Conservation (phyloP, 2,797 vertebrate genomes). For the Capromys pilorides region DNA sequence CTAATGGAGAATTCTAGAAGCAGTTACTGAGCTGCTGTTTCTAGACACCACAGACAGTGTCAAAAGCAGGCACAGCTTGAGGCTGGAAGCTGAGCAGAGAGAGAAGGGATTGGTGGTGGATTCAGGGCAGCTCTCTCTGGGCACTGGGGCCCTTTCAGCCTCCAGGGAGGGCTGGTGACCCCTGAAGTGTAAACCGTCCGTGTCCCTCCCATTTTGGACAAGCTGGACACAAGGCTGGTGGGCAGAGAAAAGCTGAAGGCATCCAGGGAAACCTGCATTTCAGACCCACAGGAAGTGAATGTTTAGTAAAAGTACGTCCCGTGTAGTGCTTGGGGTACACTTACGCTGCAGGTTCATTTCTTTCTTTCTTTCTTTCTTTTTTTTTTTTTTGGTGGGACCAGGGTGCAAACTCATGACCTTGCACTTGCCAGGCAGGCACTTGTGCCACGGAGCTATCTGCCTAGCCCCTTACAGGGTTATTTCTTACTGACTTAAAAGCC, state of each 20-base stretch:
- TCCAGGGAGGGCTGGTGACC: rapidly evolving
- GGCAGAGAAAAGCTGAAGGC: neutral
- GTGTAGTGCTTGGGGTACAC: neutral
- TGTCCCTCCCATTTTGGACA: neutral
- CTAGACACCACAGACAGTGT: neutral
- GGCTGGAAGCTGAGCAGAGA: neutral
- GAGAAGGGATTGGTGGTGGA: neutral
- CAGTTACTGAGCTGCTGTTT: neutral
- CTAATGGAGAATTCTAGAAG: neutral
- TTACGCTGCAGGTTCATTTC: neutral
- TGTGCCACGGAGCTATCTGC: too few species aligned
- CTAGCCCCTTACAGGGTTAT: too few species aligned
- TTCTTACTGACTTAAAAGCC: neutral
- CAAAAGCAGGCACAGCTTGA: neutral
- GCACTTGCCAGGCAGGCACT: too few species aligned
- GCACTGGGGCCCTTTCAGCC: neutral
- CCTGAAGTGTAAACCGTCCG: neutral
- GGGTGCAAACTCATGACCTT: too few species aligned
- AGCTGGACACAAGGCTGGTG: neutral
- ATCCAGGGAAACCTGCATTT: neutral
- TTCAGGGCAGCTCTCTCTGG: neutral
- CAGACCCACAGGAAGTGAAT: neutral
- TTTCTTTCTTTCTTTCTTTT: too few species aligned
- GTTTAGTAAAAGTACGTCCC: too few species aligned
- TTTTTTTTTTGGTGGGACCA: too few species aligned